Percentiles rank a stretch among this genome's conserved stretches.
Evolutionary conservation across 2,888 invertebrate species (phyloP).

Genomic region (Heliconius hortense): DNA sequence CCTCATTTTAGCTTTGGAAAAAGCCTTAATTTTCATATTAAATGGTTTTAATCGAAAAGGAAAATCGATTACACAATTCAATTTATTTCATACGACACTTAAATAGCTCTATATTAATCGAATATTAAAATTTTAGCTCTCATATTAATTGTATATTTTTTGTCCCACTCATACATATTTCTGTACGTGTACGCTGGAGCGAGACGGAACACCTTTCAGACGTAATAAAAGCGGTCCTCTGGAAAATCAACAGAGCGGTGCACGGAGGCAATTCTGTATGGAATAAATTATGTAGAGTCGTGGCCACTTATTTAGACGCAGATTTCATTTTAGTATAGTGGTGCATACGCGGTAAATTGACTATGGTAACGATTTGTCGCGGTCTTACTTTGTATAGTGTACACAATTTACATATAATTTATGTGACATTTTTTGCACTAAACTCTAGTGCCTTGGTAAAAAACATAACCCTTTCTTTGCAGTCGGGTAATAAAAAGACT

Average conservation of each 20-base stretch:
- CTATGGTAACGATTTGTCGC: conserved; percentile 26
- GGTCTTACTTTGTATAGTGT: conserved; percentile 3
- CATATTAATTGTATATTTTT: conserved; percentile 48
- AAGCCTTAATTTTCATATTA: conserved; percentile 1
- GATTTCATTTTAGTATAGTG: conserved; percentile 63
- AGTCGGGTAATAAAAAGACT: background rate
- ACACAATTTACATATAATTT: conserved; percentile 14
- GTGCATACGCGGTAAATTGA: conserved; percentile 49
- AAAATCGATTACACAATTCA: conserved; percentile 18
- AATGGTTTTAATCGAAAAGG: background rate
- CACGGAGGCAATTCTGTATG: conserved; percentile 59
- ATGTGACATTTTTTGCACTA: background rate
- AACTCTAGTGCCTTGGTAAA: background rate
- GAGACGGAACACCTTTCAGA: conserved; percentile 48
- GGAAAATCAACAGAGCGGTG: conserved; percentile 70
- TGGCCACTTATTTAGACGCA: conserved; percentile 61
- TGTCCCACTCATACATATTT: conserved; percentile 45
- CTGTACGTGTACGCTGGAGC: conserved; percentile 43
- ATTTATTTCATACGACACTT: conserved; percentile 22
- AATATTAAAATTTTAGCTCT: conserved; percentile 59
- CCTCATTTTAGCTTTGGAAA: background rate
- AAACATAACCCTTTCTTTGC: background rate
- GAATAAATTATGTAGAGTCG: conserved; percentile 68
- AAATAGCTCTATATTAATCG: conserved; percentile 39
- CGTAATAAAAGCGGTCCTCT: conserved; percentile 57